Evolutionary conservation across 2,797 vertebrate species (phyloP), one percentile per base, ranked within the genome.

Genomic region (Sylvilagus floridanus): DNA sequence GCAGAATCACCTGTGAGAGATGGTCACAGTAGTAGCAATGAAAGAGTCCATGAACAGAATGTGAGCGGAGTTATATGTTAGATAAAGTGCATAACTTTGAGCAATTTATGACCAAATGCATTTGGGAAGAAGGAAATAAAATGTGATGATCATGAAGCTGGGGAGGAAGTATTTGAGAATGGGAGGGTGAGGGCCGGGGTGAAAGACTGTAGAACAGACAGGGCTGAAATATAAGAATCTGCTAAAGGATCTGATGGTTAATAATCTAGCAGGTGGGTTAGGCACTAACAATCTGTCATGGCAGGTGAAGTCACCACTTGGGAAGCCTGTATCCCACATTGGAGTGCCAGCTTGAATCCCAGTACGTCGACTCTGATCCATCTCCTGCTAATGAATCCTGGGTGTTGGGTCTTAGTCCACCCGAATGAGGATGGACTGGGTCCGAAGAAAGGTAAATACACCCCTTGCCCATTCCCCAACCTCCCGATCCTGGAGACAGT

Each of bases 171-270:
- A 75, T 35, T 52, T 73, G 42, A 9, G 24, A 77, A 5, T 37
- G 17, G 42, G 30, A 60, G 32, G 13, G 4, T 4, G 19, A 30
- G 24, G 52, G 5, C 19, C 14, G 5, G n/a, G 35, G 32, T 75
- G 30, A 65, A 63, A 57, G 35, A 7, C 16, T 28, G 1, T 68
- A 17, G 22, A 68, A 50, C 7, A 77, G 8, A 84, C 17, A 68
- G 86, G n/a, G 28, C 35, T 69, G n/a, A 68, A 69, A 52, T 47
- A 37, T 84, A 57, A 79, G 62, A 37, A 35, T 91, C 83, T 84
- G 14, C 24, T n/a, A n/a, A 30, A 79, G 5, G 17, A 28, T n/a
- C 35, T 37, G 22, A 42, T 3, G 17, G 77, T 17, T 21, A 24
- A 4, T n/a, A n/a, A 65, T 35, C 37, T 52, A 22, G 12, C 7